phyloP scores from a whole-genome alignment of 2,888 invertebrate genomes.

The Caenorhabditis imperialis region DNA sequence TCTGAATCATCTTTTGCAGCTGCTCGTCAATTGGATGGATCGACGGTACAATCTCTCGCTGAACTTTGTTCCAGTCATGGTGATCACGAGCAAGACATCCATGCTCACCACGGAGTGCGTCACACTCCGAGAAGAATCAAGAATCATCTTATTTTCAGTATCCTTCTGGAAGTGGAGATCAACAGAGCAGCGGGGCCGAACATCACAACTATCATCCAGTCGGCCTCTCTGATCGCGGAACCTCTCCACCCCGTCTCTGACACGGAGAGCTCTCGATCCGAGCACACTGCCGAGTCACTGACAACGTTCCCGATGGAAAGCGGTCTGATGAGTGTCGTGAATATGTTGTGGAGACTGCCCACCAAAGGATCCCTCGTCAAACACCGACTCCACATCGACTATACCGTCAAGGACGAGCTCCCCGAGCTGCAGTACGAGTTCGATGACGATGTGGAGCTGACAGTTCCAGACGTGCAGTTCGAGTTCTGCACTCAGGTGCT shows the following conservation, averaged over 20 bases:
- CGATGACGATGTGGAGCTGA: constrained; percentile 61
- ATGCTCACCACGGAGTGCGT: constrained; percentile 65
- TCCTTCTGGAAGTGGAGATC: constrained; percentile 72
- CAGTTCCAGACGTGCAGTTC: constrained; percentile 64
- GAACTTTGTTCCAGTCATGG: constrained; percentile 66
- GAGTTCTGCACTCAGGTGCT: constrained; percentile 76
- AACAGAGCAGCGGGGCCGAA: constrained; percentile 57
- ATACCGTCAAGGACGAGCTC: constrained; percentile 19
- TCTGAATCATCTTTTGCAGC: too few species aligned
- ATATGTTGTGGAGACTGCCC: constrained; percentile 47
- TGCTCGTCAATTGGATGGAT: constrained; percentile 70
- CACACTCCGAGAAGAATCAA: neutral
- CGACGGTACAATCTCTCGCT: constrained; percentile 59
- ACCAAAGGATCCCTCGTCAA: constrained; percentile 44
- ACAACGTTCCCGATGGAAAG: constrained; percentile 32
- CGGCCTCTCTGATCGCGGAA: constrained; percentile 40
- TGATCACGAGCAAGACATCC: constrained; percentile 63
- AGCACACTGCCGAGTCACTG: constrained; percentile 20
- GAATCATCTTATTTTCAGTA: constrained; percentile 54
- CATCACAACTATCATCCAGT: constrained; percentile 58
- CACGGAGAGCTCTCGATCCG: constrained; percentile 5
- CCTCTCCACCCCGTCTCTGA: constrained; percentile 5
- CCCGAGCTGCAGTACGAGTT: constrained; percentile 58
- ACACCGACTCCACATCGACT: constrained; percentile 41
- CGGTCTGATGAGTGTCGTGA: constrained; percentile 23